Conservation (phyloP, 64 coral and sea anemone species). For the Cladopsammia gracilis region DNA sequence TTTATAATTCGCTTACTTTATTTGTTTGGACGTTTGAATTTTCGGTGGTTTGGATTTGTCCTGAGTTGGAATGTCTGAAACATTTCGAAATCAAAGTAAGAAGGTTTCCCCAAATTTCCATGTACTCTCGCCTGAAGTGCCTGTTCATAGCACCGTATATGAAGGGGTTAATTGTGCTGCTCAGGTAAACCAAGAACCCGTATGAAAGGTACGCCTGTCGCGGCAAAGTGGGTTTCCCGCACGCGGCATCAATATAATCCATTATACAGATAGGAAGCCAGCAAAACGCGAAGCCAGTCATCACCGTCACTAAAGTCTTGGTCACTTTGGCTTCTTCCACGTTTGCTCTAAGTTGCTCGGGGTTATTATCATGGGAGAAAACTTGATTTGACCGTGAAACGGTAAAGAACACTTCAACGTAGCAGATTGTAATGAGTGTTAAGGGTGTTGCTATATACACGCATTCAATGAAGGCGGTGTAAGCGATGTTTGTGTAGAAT, state of each 20-base stretch:
- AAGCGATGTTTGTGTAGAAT: conserved; percentile 66
- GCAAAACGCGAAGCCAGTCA: conserved; percentile 49
- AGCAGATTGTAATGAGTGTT: conserved; percentile 53
- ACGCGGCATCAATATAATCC: conserved; percentile 50
- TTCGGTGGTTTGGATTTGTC: too few relatives aligned
- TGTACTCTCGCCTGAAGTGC: conserved; percentile 66
- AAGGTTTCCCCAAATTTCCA: neutral
- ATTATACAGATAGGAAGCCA: conserved; percentile 69
- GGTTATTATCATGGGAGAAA: conserved; percentile 14
- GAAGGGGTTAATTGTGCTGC: conserved; percentile 70
- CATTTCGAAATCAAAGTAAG: neutral
- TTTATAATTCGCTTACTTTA: too few relatives aligned
- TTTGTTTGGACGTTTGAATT: neutral
- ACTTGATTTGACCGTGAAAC: conserved; percentile 62
- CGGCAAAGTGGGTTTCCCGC: conserved; percentile 46
- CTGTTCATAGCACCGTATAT: conserved; percentile 74
- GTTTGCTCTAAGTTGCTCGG: conserved; percentile 37
- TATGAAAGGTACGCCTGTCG: conserved; percentile 68
- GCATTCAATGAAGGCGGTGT: conserved; percentile 62
- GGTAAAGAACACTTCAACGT: conserved; percentile 33
- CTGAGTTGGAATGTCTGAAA: neutral
- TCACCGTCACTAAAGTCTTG: conserved; percentile 48
- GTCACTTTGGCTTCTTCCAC: conserved; percentile 57
- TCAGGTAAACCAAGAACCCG: conserved; percentile 45
- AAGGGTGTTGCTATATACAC: conserved; percentile 29